Evolutionary conservation across 2,888 invertebrate genomes (phyloP).

Genomic region (Ornithoptera alexandrae): DNA sequence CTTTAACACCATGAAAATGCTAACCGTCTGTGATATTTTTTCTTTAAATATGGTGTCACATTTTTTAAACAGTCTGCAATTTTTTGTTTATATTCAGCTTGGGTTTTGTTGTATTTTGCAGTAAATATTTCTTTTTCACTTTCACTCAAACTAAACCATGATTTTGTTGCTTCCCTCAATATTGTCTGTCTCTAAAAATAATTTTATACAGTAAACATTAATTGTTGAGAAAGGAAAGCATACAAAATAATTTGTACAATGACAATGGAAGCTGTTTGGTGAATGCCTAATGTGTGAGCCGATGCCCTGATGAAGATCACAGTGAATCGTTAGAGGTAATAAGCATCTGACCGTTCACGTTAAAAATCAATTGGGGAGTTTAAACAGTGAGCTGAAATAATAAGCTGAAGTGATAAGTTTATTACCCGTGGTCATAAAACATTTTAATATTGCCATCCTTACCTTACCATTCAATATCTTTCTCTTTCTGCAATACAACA

Average conservation of each 20-base stretch:
- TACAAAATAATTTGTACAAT: not conserved
- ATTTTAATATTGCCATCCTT: not conserved
- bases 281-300: too few species aligned
- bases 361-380: too few species aligned
- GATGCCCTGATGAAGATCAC: too few species aligned
- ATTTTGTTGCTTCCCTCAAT: constrained; percentile 52
- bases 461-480: constrained; percentile 32
- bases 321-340: too few species aligned
- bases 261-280: too few species aligned
- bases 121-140: constrained; percentile 50
- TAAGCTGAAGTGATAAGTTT: too few species aligned
- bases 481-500: constrained; percentile 54
- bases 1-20: constrained; percentile 5
- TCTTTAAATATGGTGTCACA: constrained; percentile 52
- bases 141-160: constrained; percentile 57
- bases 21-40: constrained; percentile 32
- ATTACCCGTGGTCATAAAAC: too few species aligned
- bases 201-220: not conserved
- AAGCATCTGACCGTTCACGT: too few species aligned
- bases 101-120: constrained; percentile 45
- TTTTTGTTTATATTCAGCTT: constrained; percentile 40
- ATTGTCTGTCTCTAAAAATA: constrained; percentile 6
- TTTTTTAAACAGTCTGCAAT: constrained; percentile 49
- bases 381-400: too few species aligned
- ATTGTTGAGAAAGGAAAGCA: not conserved